A percentile compares a stretch with the other conserved stretches of the same genome.
Conservation (phyloP, 2,797 vertebrate genomes). For the Coregonus suidteri region DNA sequence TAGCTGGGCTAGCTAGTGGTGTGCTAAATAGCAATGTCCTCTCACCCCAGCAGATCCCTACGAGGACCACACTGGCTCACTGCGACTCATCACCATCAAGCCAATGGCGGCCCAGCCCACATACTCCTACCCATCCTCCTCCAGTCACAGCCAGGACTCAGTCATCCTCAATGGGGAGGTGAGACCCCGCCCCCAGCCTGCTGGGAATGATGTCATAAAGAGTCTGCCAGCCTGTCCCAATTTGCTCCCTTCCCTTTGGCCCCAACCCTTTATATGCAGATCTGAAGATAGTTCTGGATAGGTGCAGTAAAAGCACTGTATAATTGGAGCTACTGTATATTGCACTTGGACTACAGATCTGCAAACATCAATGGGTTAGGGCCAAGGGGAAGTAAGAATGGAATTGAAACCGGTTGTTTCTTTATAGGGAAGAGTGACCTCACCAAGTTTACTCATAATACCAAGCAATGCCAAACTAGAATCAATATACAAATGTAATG, state of each 20-base stretch:
- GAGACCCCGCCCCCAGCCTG: conserved; percentile 47
- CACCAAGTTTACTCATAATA: no score
- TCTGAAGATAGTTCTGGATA: background rate
- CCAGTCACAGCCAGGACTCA: conserved; percentile 91
- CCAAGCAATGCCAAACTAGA: no score
- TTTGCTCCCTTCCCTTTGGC: no score
- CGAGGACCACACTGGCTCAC: conserved; percentile 90
- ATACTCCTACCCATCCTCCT: conserved; percentile 82
- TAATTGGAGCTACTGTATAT: background rate
- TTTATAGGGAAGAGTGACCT: no score
- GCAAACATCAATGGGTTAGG: background rate
- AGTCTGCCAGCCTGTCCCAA: background rate
- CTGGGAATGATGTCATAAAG: background rate
- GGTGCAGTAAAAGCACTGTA: background rate
- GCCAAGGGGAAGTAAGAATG: no score
- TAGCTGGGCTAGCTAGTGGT: background rate
- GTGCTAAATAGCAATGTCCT: background rate
- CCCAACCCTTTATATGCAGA: no score
- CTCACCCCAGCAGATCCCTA: conserved; percentile 82
- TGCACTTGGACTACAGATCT: no score
- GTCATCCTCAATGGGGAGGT: conserved; percentile 92
- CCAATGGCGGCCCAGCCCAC: conserved; percentile 84
- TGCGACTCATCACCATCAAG: conserved; percentile 94
- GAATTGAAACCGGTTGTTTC: no score
- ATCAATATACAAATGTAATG: no score